Percentiles rank a stretch among this genome's conserved stretches.
Evolutionary conservation across 2,888 invertebrate genomes (phyloP).

Genomic region (Ommatoiulus sabulosus): DNA sequence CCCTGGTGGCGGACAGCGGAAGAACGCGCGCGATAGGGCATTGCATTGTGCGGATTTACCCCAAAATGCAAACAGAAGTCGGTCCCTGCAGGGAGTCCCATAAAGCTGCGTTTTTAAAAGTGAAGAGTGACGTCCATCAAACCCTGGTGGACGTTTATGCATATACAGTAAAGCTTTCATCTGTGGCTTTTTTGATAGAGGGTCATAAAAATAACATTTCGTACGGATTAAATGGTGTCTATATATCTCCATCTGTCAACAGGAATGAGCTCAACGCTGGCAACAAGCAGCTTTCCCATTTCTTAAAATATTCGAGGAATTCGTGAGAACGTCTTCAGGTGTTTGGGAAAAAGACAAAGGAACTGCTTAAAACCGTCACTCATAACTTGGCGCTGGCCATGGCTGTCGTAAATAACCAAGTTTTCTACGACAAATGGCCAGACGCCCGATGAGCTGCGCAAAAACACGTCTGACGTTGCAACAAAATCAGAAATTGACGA

Average conservation of each 20-base stretch:
- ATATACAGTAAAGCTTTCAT: constrained; percentile 26
- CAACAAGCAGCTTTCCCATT: constrained; percentile 27
- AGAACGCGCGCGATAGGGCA: not conserved
- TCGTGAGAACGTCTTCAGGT: constrained; percentile 14
- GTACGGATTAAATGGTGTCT: constrained; percentile 36
- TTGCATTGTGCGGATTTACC: constrained; percentile 16
- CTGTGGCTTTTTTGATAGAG: constrained; percentile 37
- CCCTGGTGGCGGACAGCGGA: not conserved
- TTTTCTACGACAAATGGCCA: not conserved
- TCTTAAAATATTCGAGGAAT: constrained; percentile 40
- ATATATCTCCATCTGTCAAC: constrained; percentile 43
- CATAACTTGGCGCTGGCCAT: not conserved
- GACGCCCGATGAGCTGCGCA: not conserved
- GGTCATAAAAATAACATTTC: constrained; percentile 43
- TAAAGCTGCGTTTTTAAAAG: constrained; percentile 24
- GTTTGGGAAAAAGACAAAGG: constrained; percentile 37
- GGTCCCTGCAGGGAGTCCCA: constrained; percentile 35
- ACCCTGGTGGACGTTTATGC: constrained; percentile 22
- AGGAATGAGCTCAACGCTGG: not conserved
- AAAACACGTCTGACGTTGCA: constrained; percentile 16
- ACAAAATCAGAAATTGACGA: constrained; percentile 1
- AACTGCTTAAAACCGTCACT: constrained; percentile 17
- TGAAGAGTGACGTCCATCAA: constrained; percentile 39
- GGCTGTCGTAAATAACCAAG: not conserved
- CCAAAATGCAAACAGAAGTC: constrained; percentile 26